These are phyloP conservation scores for Calephelis virginiensis DNA, from an alignment of 1,140 invertebrate species.

Conservation along the genomic window DNA sequence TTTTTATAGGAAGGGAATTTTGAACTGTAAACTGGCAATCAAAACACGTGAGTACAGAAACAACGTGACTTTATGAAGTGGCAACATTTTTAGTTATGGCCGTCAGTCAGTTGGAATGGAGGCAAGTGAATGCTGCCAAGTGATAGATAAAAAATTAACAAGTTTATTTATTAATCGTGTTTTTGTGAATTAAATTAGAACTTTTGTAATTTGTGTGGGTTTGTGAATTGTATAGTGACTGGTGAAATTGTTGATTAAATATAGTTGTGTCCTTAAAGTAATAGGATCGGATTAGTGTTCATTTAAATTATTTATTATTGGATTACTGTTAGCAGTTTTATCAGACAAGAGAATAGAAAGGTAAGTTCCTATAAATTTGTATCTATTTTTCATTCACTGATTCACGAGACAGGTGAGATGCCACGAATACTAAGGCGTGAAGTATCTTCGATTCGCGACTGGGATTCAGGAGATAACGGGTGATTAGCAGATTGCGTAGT, in stretches of 20 bases:
- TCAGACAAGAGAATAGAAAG: constrained; percentile 55
- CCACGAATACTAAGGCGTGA: constrained; percentile 61
- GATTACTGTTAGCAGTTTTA: constrained; percentile 71
- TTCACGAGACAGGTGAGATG: constrained; percentile 29
- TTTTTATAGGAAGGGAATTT: constrained; percentile 9
- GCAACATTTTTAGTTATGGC: constrained; percentile 74
- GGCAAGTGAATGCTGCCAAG: constrained; percentile 53
- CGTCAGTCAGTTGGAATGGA: constrained; percentile 63
- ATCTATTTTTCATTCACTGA: constrained; percentile 11
- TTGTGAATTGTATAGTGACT: constrained; percentile 58
- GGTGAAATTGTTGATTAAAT: constrained; percentile 42
- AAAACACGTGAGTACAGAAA: constrained; percentile 49
- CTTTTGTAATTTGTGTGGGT: constrained; percentile 49
- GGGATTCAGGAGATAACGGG: constrained; percentile 61
- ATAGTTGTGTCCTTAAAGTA: constrained; percentile 66
- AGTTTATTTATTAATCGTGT: constrained; percentile 55
- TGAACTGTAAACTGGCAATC: constrained; percentile 38
- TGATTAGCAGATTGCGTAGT: constrained; percentile 65
- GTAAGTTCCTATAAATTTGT: constrained; percentile 37
- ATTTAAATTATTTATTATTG: constrained; percentile 56
- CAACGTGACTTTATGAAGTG: constrained; percentile 59
- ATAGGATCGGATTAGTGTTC: constrained; percentile 70
- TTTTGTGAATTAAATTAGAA: constrained; percentile 50
- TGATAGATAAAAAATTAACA: constrained; percentile 58
- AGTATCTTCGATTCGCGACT: constrained; percentile 42